Evolutionary conservation across 2,113 vertebrate genomes (phyloP).

Genomic region (Diphyllodes magnificus): DNA sequence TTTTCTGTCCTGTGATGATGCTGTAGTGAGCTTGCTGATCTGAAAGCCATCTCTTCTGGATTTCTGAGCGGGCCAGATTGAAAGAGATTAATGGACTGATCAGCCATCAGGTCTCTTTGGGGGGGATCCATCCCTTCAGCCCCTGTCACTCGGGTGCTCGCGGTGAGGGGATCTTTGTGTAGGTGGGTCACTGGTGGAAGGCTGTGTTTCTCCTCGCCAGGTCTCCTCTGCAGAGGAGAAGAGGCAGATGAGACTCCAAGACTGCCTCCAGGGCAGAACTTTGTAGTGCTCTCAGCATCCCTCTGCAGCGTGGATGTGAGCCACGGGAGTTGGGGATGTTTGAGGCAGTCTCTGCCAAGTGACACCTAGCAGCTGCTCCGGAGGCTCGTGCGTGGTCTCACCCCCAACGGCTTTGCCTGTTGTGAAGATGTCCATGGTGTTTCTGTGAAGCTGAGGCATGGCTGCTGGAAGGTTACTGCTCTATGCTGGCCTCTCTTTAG

Average conservation of each 20-base stretch:
- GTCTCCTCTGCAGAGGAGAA: not conserved
- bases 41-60: not conserved
- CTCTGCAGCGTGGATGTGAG: slow-evolving; percentile 2
- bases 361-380: not conserved
- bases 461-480: slow-evolving; percentile 97
- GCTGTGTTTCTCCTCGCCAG: not conserved
- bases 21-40: not conserved
- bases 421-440: slow-evolving; percentile 76
- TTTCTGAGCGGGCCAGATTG: not conserved
- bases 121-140: not conserved
- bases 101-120: not conserved
- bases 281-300: slow-evolving; percentile 31
- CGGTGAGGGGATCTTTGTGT: not conserved
- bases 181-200: not conserved
- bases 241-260: slow-evolving; percentile 46
- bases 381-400: not conserved
- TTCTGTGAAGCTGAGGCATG: slow-evolving; percentile 88
- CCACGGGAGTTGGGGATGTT: slow-evolving; percentile 13
- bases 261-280: slow-evolving; percentile 59
- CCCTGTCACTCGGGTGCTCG: not conserved
- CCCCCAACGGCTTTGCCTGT: slow-evolving; percentile 7
- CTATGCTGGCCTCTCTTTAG: slow-evolving; percentile 95
- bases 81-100: not conserved
- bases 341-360: not conserved
- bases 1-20: slow-evolving; percentile 1